A percentile compares a stretch with the other conserved stretches of the same genome.
Evolutionary conservation across 2,113 vertebrate species (phyloP).

Genomic region (Trichomycterus rosablanca): DNA sequence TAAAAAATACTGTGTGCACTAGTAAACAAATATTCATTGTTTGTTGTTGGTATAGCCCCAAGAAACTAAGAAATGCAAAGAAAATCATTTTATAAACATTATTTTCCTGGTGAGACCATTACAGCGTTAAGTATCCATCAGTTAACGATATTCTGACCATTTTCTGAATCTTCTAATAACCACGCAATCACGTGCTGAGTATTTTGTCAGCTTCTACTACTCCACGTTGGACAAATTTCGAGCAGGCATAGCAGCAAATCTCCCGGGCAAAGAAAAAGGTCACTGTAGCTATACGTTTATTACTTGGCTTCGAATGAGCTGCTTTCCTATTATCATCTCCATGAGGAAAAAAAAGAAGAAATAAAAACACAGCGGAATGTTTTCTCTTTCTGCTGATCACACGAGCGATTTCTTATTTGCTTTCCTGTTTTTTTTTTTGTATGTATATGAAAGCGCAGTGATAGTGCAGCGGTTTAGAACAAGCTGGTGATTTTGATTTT

Average conservation of each 20-base stretch:
- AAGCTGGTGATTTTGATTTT: constrained; percentile 93
- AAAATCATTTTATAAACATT: no score
- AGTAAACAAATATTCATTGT: no score
- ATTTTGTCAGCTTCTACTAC: constrained; percentile 41
- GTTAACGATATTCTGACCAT: no score
- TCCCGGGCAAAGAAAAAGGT: constrained; percentile 63
- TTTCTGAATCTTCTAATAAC: constrained; percentile 32
- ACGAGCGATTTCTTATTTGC: constrained; percentile 26
- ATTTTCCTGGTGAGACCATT: no score
- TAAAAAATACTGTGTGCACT: no score
- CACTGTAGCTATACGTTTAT: constrained; percentile 63
- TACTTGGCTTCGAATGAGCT: constrained; percentile 61
- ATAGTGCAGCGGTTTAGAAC: constrained; percentile 71
- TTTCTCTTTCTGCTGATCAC: constrained; percentile 22
- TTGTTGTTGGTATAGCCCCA: no score
- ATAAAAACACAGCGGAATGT: no score
- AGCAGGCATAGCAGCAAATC: constrained; percentile 62
- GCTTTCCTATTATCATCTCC: constrained; percentile 61
- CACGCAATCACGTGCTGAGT: constrained; percentile 30
- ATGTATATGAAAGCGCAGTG: constrained; percentile 64
- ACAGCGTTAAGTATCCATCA: no score
- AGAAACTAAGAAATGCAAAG: no score
- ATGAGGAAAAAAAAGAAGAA: no score
- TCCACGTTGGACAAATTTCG: constrained; percentile 48
- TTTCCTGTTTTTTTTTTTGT: constrained; percentile 20